Conservation (phyloP, 2,797 vertebrate genomes). For the Sphenodon punctatus region DNA sequence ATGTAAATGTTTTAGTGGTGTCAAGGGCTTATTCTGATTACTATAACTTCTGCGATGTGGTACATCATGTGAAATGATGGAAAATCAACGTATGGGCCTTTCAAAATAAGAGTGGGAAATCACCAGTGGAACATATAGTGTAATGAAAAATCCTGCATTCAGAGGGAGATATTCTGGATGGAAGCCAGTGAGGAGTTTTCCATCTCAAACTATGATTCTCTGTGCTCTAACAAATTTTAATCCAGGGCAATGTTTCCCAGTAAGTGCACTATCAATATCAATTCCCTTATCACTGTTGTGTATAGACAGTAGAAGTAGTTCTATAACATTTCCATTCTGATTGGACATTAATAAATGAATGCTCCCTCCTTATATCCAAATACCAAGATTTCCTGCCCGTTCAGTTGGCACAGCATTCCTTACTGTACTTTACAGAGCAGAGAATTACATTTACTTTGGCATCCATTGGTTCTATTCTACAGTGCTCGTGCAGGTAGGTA, state of each 20-base stretch:
- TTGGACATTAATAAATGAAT: neutral
- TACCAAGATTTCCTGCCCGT: neutral
- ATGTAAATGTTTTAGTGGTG: neutral
- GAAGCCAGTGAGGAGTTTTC: accelerated
- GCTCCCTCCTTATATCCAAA: neutral
- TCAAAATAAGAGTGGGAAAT: neutral
- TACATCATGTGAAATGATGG: neutral
- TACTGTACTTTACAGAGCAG: neutral
- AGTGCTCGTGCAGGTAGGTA: no score
- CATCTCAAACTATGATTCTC: neutral
- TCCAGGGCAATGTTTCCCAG: neutral
- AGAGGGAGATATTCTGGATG: accelerated
- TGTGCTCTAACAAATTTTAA: neutral
- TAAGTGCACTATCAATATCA: neutral
- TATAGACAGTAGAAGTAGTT: accelerated
- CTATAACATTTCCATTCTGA: no score
- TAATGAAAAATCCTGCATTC: neutral
- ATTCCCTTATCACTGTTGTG: neutral
- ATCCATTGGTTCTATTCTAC: no score
- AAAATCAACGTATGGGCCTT: neutral
- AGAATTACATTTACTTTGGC: accelerated
- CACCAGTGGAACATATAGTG: neutral
- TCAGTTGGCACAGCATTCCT: neutral
- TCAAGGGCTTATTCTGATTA: neutral
- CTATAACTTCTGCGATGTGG: no score